Evolutionary conservation across 2,113 vertebrate species (phyloP), one percentile per base, ranked within the genome.

Genomic region (Rhea pennata): DNA sequence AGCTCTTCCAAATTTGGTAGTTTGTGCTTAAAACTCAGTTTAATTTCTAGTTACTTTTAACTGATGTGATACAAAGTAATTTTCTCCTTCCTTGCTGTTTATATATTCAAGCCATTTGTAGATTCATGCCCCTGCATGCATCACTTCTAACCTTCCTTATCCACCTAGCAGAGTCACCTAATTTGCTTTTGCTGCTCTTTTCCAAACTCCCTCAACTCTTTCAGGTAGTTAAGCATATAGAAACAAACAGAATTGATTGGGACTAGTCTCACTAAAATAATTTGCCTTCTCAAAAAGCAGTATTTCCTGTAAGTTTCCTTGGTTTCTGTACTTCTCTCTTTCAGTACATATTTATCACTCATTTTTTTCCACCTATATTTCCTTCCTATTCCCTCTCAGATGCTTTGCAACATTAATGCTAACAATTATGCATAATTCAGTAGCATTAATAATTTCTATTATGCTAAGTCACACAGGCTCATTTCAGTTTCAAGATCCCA

Each of bases 391-490:
- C 53, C 64, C 71, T 82, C 59, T 73, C 88, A 94, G 50, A 90
- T 84, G 46, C 77, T 95, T 82, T 93, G 92, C 88, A 96, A 94
- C 90, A 91, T 95, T 96, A 87, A 96, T 91, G 91, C 53, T 89
- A 96, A 87, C 90, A 92, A 96, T 94, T 94, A 90, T 94, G 77
- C 74, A 96, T 94, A 88, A 96, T 95, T 96, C 87, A 93, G 77
- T 22, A 89, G 54, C 93, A 94, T 95, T 94, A 97, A 94, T 96
- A 93, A 96, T 96, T 92, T 95, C 95, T 95, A 76, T 88, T 95
- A 94, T 39, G 81, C 92, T 87, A 94, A 81, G 51, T 21, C 66
- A 87, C 80, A 76, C 21, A 92, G 46, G 77, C 70, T 93, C 74
- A 84, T 82, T 96, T 88, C 71, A 40, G 29, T 78, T 94, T 82